Conservation (phyloP, 1,140 invertebrate genomes). For the Aphis gossypii region DNA sequence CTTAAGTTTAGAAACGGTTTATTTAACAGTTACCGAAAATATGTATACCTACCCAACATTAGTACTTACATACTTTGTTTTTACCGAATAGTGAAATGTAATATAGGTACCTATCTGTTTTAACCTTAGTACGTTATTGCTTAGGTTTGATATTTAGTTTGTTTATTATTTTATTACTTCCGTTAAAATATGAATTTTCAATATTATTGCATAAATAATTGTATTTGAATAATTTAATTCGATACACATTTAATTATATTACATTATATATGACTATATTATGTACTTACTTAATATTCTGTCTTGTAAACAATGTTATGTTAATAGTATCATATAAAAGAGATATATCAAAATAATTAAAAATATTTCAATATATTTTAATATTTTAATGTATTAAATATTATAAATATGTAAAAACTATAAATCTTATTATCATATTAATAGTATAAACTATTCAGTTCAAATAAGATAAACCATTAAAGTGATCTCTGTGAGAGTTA, state of each 20-base stretch:
- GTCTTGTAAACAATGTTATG: background rate
- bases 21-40: background rate
- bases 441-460: background rate
- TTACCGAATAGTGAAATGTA: background rate
- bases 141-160: background rate
- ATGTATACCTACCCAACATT: background rate
- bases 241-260: background rate
- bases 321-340: background rate
- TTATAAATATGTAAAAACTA: background rate
- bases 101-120: background rate
- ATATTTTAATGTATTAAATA: background rate
- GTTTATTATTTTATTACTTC: background rate
- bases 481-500: conserved; percentile 9
- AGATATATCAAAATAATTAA: background rate
- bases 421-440: background rate
- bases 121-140: background rate
- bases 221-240: background rate
- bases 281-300: background rate
- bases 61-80: background rate
- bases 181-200: background rate
- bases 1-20: background rate
- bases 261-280: background rate
- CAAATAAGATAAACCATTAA: background rate
- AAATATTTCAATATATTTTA: background rate
- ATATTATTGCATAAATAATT: background rate